Evolutionary conservation across 2,113 vertebrate species (phyloP).

Genomic region (Solea senegalensis): DNA sequence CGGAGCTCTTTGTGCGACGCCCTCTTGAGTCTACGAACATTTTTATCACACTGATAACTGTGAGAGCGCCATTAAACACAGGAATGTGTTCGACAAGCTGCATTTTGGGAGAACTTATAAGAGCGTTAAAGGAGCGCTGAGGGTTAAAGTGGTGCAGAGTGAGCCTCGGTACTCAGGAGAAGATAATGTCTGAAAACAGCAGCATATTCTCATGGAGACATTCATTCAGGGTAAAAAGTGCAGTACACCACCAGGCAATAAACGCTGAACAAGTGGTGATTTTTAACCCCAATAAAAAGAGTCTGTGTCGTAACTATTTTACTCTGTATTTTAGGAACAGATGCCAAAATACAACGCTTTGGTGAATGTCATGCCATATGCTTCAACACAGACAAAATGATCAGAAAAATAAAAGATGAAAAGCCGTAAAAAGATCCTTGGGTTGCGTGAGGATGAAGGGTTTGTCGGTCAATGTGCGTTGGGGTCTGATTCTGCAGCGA

Average conservation of each 20-base stretch:
- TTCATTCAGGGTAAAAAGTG: constrained; percentile 5
- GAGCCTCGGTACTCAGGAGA: not conserved
- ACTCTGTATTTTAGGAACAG: no score
- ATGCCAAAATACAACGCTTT: no score
- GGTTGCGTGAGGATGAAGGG: no score
- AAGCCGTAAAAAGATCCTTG: no score
- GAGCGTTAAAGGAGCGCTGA: not conserved
- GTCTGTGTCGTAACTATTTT: no score
- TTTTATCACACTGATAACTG: no score
- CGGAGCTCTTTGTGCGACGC: not conserved
- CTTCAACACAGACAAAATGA: no score
- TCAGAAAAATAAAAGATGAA: no score
- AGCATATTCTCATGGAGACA: not conserved
- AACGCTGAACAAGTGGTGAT: not conserved
- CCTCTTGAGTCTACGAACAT: not conserved
- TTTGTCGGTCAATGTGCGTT: not conserved
- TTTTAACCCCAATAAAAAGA: not conserved
- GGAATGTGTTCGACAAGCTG: not conserved
- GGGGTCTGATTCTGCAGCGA: not conserved
- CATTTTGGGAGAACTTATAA: not conserved
- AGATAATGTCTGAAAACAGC: constrained; percentile 1
- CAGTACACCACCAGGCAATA: no score
- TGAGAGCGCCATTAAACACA: no score
- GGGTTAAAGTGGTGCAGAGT: not conserved
- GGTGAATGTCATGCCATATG: no score